Evolutionary conservation across 2,888 invertebrate genomes (phyloP).

Genomic region (Drepanosiphum platanoidis): DNA sequence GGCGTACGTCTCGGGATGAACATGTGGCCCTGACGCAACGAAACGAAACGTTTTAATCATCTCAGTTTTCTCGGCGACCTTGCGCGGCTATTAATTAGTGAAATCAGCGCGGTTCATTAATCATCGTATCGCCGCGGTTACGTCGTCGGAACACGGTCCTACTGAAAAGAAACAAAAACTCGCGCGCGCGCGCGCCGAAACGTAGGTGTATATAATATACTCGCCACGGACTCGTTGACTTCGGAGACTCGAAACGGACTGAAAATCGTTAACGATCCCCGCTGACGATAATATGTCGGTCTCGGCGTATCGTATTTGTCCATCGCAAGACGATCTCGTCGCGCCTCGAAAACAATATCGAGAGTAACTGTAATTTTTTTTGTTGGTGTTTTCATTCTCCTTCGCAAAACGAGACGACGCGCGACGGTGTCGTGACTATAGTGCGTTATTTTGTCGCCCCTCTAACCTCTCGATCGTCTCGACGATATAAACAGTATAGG

Average conservation of each 20-base stretch:
- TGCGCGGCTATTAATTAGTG: not conserved
- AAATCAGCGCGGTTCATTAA: not conserved
- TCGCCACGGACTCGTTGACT: not conserved
- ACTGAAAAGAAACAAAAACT: not conserved
- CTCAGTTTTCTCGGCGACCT: not conserved
- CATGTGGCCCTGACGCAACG: not conserved
- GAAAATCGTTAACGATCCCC: not conserved
- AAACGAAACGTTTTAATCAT: not conserved
- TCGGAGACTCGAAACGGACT: too few species aligned
- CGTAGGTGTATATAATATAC: not conserved
- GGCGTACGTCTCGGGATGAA: not conserved
- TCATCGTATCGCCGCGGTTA: not conserved
- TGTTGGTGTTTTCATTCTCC: too few species aligned
- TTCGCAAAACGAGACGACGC: not conserved
- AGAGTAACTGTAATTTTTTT: slow-evolving; percentile 5
- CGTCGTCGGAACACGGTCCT: not conserved
- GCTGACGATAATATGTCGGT: not conserved
- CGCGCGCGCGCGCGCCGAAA: not conserved
- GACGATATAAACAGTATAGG: not conserved
- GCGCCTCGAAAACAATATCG: slow-evolving; percentile 19
- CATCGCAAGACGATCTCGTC: not conserved
- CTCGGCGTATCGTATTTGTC: not conserved
- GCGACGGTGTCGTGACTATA: not conserved
- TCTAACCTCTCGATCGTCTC: not conserved
- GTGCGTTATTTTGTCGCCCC: too few species aligned